A percentile compares a stretch with the other conserved stretches of the same genome.
These are phyloP conservation scores for Pseudococcus longispinus DNA, from an alignment of 2,888 invertebrate genomes.

Conservation along the genomic window DNA sequence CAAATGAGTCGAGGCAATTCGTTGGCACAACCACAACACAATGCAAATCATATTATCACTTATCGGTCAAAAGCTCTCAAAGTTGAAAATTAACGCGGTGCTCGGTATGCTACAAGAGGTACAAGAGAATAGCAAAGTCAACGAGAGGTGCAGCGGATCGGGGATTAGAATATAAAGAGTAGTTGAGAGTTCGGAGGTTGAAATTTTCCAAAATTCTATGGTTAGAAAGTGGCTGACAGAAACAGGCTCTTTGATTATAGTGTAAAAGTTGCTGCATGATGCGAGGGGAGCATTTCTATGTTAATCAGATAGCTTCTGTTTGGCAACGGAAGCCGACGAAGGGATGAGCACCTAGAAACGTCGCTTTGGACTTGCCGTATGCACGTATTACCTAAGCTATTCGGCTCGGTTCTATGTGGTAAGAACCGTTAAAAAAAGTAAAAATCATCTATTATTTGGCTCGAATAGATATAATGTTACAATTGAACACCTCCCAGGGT, in stretches of 20 bases:
- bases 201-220: background rate
- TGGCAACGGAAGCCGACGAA: background rate
- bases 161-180: too few species aligned
- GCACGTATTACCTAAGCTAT: background rate
- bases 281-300: background rate
- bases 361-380: too few species aligned
- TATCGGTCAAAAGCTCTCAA: background rate
- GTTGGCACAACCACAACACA: background rate
- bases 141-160: too few species aligned
- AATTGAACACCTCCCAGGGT: slow-evolving; percentile 37
- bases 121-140: too few species aligned
- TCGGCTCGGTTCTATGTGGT: background rate
- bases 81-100: background rate
- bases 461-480: slow-evolving; percentile 9
- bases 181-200: background rate
- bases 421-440: background rate
- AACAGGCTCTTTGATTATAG: slow-evolving; percentile 1
- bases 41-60: background rate
- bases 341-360: background rate
- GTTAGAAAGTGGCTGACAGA: background rate
- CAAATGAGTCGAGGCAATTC: background rate
- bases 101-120: too few species aligned
- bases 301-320: background rate
- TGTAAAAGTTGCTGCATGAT: background rate
- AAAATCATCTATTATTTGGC: background rate